These are phyloP conservation scores for Mallotus villosus DNA, from an alignment of 2,797 vertebrate genomes.

Conservation along the genomic window DNA sequence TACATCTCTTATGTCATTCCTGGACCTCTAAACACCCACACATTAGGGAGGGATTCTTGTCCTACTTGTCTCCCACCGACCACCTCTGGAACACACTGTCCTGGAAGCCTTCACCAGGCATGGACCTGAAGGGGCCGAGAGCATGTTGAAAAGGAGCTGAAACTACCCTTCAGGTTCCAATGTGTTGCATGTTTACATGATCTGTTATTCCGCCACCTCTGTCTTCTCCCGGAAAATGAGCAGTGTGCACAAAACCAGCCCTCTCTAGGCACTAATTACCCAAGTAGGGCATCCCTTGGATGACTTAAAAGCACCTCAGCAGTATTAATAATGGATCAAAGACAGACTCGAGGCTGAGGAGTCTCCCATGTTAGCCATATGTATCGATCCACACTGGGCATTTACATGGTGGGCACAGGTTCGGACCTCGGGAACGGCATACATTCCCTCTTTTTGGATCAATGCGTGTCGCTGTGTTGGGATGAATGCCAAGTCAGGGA, in stretches of 20 bases:
- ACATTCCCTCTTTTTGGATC: not conserved
- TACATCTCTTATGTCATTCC: not conserved
- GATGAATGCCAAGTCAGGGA: not conserved
- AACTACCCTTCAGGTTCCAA: too few species aligned
- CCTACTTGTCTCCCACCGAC: not conserved
- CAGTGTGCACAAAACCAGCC: not conserved
- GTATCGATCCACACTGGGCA: constrained; percentile 3
- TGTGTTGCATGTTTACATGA: too few species aligned
- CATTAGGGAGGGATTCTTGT: not conserved
- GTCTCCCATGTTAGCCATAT: constrained; percentile 28
- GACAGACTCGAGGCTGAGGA: constrained; percentile 36
- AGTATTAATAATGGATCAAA: constrained; percentile 70
- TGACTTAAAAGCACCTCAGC: constrained; percentile 19
- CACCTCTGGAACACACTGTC: not conserved
- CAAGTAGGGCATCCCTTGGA: constrained; percentile 6
- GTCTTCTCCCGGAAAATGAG: not conserved
- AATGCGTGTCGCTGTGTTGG: not conserved
- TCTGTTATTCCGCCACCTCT: not conserved
- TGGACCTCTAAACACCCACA: not conserved
- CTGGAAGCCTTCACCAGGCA: too few species aligned
- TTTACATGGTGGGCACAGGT: not conserved
- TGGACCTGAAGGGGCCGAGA: too few species aligned
- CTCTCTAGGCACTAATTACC: constrained; percentile 18
- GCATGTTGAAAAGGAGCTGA: too few species aligned
- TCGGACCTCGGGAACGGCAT: not conserved